Evolutionary conservation across 2,888 invertebrate species (phyloP).

Genomic region (Notodonta dromedarius): DNA sequence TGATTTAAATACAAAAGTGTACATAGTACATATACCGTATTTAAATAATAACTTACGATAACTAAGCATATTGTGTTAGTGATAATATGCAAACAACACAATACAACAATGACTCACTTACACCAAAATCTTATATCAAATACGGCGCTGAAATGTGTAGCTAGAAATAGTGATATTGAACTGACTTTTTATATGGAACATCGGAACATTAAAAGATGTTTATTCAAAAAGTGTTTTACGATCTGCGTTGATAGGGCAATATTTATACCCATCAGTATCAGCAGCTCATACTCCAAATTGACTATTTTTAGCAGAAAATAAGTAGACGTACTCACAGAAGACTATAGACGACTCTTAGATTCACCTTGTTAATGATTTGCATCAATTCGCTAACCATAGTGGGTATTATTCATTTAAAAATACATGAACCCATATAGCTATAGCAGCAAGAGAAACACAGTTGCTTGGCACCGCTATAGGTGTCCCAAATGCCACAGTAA

Average conservation of each 20-base stretch:
- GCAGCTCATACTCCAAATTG: conserved; percentile 6
- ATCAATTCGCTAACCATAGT: too few relatives aligned
- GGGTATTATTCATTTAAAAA: conserved; percentile 1
- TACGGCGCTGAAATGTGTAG: conserved; percentile 5
- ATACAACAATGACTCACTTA: too few relatives aligned
- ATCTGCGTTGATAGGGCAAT: conserved; percentile 16
- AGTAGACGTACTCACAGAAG: too few relatives aligned
- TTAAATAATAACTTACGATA: too few relatives aligned
- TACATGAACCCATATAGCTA: conserved; percentile 12
- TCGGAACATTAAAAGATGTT: conserved; percentile 17
- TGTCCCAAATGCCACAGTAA: conserved; percentile 72
- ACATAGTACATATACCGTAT: too few relatives aligned
- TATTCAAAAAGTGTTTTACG: conserved; percentile 27
- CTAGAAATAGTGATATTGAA: conserved; percentile 16
- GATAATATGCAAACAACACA: too few relatives aligned
- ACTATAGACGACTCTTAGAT: too few relatives aligned
- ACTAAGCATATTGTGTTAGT: too few relatives aligned
- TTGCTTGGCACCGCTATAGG: conserved; percentile 43
- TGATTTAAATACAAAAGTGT: too few relatives aligned
- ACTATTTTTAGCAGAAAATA: not conserved
- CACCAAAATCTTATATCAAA: not conserved
- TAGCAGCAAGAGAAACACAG: conserved; percentile 26
- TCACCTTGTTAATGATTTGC: too few relatives aligned
- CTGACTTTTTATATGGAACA: conserved; percentile 17
- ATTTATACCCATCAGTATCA: conserved; percentile 17